Base-by-base conservation (phyloP, 2,113 vertebrate species). In the Acanthochromis polyacanthus region DNA sequence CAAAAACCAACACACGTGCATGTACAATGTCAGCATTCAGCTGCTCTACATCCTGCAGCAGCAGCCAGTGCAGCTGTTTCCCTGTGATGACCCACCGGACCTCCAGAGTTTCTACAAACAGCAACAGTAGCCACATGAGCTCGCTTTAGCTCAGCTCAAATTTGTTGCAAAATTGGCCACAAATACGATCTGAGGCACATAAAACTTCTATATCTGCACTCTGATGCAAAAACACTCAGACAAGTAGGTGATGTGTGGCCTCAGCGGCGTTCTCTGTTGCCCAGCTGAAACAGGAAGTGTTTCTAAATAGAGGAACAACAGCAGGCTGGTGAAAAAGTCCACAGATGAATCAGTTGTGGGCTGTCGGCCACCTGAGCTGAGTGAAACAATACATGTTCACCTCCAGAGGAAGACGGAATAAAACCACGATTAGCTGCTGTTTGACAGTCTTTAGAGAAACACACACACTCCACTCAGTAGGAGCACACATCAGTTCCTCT, bases 31-130 rank as follows among this genome's bases (percentile, higher is more conserved):
- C 58, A 78, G 80, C 61, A 85, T 85, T 77, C 82, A 89, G 69
- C 66, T 63, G 79, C 60, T 68, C 59, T 15, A 84, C 83, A 91
- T 93, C 92, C 91, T 90, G 89, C 73, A 68, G 32, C 25, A 12
- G 84, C 88, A 84, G 68, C 59, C n/a, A 8, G 61, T 82, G 84
- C 92, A 94, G 93, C 91, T 93, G 93, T 87, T 95, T 92, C 88
- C 90, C 85, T 10, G 43, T 59, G 48, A 72, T 19, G 38, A 74
- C 52, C 48, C 56, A 69, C 23, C 59, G 20, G 57, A 20, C 64
- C 9, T 71, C 65, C 48, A 22, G 58, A 30, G 10, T 64, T 12
- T 19, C 23, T 71, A 63, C 20, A 23, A 38, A 55, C 11, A 28
- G 19, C 15, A 32, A 32, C 68, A 43, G 30, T 12, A 28, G 71